phyloP scores from a whole-genome alignment of 2,113 vertebrate genomes.

The Poeciliopsis prolifica region DNA sequence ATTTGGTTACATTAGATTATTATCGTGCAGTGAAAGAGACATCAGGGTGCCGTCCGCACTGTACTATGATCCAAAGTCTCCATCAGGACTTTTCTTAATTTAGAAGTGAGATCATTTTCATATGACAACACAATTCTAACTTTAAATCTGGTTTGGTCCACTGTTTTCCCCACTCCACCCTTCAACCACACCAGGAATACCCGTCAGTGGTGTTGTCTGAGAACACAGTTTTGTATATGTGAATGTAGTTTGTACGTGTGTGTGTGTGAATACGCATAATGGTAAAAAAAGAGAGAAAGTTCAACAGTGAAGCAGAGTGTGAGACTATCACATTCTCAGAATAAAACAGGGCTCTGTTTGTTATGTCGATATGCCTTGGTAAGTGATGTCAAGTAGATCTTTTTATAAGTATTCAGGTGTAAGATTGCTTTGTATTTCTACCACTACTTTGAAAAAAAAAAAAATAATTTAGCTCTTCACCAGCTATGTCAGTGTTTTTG shows the following conservation, averaged over 20 bases:
- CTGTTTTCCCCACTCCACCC: slow-evolving; percentile 70
- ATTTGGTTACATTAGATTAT: slow-evolving; percentile 54
- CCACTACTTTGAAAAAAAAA: slow-evolving; percentile 35
- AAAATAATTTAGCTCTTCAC: not conserved
- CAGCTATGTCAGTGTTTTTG: slow-evolving; percentile 4
- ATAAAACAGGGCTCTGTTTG: slow-evolving; percentile 59
- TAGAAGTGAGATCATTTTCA: slow-evolving; percentile 73
- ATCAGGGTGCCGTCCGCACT: slow-evolving; percentile 41
- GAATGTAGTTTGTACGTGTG: slow-evolving; percentile 9
- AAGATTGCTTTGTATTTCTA: slow-evolving; percentile 49
- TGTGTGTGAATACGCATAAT: slow-evolving; percentile 54
- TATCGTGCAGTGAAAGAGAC: slow-evolving; percentile 51
- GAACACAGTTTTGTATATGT: slow-evolving; percentile 36
- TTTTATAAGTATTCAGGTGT: slow-evolving; percentile 45
- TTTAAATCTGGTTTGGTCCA: slow-evolving; percentile 72
- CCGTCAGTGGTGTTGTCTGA: slow-evolving; percentile 56
- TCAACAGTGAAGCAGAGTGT: slow-evolving; percentile 60
- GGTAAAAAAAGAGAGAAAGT: slow-evolving; percentile 50
- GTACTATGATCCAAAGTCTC: slow-evolving; percentile 56
- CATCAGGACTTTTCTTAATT: slow-evolving; percentile 68
- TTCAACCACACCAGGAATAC: slow-evolving; percentile 73
- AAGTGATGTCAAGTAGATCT: slow-evolving; percentile 61
- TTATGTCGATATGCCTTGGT: slow-evolving; percentile 57
- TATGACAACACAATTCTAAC: slow-evolving; percentile 73
- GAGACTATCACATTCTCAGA: slow-evolving; percentile 65